These are phyloP conservation scores for Zapus hudsonius DNA, from an alignment of 2,113 vertebrate species.

Conservation along the genomic window DNA sequence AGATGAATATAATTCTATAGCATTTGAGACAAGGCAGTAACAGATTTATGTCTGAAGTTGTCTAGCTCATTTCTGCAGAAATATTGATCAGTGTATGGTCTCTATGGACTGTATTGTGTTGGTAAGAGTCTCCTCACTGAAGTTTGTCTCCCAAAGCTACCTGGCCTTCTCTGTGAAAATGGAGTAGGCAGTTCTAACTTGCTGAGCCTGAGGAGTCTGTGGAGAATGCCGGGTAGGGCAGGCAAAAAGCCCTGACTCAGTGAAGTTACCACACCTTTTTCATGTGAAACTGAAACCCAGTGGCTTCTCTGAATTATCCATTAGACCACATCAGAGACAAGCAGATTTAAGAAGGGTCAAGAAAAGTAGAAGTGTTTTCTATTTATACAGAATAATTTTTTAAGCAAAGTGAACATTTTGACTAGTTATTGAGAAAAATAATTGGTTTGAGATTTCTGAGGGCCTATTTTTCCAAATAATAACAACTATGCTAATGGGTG, in stretches of 20 bases:
- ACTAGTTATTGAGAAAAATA: background rate
- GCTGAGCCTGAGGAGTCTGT: background rate
- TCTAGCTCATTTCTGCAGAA: background rate
- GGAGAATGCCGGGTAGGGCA: background rate
- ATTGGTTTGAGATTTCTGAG: conserved; percentile 7
- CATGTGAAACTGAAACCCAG: background rate
- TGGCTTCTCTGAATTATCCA: background rate
- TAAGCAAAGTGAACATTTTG: conserved; percentile 2
- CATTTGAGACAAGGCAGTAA: background rate
- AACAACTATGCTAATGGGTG: background rate
- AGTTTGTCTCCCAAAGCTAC: background rate
- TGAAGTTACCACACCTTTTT: background rate
- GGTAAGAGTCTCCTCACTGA: background rate
- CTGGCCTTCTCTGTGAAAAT: background rate
- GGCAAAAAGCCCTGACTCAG: background rate
- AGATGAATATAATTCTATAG: background rate
- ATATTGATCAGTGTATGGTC: background rate
- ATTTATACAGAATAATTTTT: conserved; percentile 16
- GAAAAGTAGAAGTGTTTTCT: background rate
- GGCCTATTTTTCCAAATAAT: background rate
- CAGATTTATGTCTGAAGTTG: background rate
- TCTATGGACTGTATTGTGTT: background rate
- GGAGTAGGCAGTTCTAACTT: background rate
- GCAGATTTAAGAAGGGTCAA: conserved; percentile 4
- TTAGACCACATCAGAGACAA: background rate